Conservation (phyloP, 2,888 invertebrate species). For the Halictus ligatus region DNA sequence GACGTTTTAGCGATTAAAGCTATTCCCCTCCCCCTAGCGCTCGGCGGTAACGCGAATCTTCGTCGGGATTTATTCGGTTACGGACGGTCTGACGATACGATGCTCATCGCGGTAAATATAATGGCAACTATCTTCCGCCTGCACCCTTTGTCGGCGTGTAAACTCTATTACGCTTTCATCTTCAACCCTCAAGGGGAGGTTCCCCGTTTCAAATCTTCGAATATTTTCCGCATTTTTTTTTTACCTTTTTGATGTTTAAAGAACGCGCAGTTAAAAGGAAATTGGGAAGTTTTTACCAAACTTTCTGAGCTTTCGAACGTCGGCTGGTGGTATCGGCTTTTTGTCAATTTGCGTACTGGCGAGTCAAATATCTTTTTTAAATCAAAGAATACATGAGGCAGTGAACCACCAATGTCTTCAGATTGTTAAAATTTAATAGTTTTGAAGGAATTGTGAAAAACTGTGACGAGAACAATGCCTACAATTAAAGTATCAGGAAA, state of each 20-base stretch:
- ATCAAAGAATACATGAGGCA: no score
- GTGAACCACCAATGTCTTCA: no score
- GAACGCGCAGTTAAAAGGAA: background rate
- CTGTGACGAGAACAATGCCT: no score
- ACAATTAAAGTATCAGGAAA: no score
- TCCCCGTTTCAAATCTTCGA: background rate
- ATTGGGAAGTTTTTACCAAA: background rate
- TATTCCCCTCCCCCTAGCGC: background rate
- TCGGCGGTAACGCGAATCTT: conserved; percentile 37
- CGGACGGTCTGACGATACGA: conserved; percentile 33
- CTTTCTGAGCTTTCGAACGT: no score
- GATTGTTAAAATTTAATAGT: no score
- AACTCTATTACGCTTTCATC: background rate
- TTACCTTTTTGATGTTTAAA: background rate
- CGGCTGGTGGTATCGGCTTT: no score
- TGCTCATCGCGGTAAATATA: background rate
- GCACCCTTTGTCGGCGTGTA: background rate
- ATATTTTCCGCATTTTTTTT: background rate
- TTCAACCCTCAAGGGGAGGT: background rate
- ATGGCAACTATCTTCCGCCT: background rate
- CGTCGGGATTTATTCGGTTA: conserved; percentile 48
- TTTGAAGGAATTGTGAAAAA: no score
- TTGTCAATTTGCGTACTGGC: no score
- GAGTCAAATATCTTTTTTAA: no score
- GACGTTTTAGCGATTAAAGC: conserved; percentile 56